Conservation (phyloP, 2,888 invertebrate genomes). For the Callyntrura guangdongensis region DNA sequence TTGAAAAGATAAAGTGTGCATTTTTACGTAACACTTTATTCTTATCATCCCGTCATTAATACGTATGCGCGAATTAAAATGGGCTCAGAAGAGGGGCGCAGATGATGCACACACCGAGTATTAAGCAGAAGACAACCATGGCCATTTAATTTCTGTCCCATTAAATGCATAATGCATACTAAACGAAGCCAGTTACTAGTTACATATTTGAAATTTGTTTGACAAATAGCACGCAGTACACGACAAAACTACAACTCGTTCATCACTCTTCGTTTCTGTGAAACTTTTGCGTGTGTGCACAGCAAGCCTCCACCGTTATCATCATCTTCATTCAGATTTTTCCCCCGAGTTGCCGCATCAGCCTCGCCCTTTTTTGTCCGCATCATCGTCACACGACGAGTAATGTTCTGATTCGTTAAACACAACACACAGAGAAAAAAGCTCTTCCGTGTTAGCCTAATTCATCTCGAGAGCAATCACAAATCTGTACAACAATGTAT, state of each 20-base stretch:
- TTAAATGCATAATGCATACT: neutral
- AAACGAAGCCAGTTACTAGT: neutral
- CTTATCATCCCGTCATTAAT: neutral
- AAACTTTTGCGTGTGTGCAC: slow-evolving; percentile 2
- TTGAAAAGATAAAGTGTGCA: neutral
- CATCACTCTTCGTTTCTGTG: no score
- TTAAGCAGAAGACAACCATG: no score
- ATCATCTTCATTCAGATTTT: neutral
- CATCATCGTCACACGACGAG: slow-evolving; percentile 54
- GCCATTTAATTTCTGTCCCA: neutral
- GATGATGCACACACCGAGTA: no score
- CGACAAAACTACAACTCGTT: neutral
- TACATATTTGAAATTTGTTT: neutral
- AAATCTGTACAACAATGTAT: slow-evolving; percentile 34
- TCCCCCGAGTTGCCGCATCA: slow-evolving; percentile 33
- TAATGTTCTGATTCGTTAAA: slow-evolving; percentile 79
- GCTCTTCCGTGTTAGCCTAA: slow-evolving; percentile 76
- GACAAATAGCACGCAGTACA: neutral
- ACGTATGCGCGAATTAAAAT: neutral
- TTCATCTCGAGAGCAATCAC: slow-evolving; percentile 62
- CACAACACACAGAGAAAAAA: slow-evolving; percentile 63
- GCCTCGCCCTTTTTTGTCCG: slow-evolving; percentile 74
- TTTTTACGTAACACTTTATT: slow-evolving; percentile 18
- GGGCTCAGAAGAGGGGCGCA: neutral
- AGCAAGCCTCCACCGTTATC: slow-evolving; percentile 21